These are phyloP conservation scores for Halichoerus grypus DNA, from an alignment of 2,113 vertebrate genomes.

Conservation along the genomic window DNA sequence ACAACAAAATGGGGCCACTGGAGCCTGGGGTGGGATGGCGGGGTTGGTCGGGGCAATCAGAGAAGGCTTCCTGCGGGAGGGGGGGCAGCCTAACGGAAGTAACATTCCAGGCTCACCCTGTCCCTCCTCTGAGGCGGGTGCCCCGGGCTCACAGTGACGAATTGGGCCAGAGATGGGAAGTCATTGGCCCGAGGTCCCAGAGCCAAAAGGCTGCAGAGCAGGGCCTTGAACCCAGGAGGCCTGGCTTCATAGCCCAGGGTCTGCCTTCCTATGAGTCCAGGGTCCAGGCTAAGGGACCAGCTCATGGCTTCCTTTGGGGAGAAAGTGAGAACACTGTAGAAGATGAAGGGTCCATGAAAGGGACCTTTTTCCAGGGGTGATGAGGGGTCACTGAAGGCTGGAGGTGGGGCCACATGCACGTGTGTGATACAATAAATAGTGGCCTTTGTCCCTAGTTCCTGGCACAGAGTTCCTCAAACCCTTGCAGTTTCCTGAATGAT, in stretches of 20 bases:
- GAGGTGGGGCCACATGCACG: fast-evolving
- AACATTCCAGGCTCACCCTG: neutral
- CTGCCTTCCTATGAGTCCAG: neutral
- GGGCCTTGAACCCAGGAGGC: neutral
- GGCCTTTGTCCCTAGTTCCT: neutral
- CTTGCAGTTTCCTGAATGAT: neutral
- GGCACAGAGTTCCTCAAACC: neutral
- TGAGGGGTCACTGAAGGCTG: neutral
- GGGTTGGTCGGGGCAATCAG: neutral
- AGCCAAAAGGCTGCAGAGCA: neutral
- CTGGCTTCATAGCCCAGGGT: neutral
- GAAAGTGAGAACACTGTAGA: neutral
- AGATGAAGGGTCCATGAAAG: neutral
- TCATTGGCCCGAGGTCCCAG: neutral
- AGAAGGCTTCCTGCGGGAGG: neutral
- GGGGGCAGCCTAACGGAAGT: neutral
- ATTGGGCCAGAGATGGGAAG: neutral
- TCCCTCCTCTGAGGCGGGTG: neutral
- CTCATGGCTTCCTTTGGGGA: neutral
- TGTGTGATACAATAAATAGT: neutral
- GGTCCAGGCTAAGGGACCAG: neutral
- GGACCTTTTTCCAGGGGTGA: neutral
- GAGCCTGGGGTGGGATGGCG: neutral
- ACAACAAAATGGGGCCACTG: neutral
- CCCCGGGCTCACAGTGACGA: neutral